phyloP scores from a whole-genome alignment of 2,113 vertebrate species.

The Geococcyx californianus region DNA sequence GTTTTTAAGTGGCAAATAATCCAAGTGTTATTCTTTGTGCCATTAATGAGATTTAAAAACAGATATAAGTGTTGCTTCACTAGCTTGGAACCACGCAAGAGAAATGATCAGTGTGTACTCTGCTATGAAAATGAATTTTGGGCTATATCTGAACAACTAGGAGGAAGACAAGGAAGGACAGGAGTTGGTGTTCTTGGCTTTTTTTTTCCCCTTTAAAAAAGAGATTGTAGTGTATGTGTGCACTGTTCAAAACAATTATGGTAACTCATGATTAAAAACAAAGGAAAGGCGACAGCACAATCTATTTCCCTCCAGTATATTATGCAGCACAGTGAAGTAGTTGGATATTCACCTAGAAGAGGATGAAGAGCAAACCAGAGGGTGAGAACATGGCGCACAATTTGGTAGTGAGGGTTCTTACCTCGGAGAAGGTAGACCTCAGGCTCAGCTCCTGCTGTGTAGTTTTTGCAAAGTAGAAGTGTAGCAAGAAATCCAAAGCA shows the following conservation, averaged over 20 bases:
- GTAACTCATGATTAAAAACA: neutral
- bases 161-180: neutral
- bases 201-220: neutral
- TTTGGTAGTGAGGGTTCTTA: neutral
- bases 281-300: neutral
- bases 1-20: neutral
- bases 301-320: neutral
- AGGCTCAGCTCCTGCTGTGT: neutral
- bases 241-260: neutral
- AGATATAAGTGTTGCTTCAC: neutral
- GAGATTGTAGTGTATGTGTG: accelerated
- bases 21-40: neutral
- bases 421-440: neutral
- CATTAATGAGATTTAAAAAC: neutral
- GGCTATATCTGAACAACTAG: neutral
- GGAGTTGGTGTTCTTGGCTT: neutral
- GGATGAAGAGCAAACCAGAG: neutral
- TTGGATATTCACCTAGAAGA: neutral
- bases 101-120: neutral
- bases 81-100: neutral
- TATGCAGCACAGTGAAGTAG: neutral
- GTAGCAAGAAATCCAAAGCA: neutral
- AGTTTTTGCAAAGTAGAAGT: neutral
- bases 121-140: neutral
- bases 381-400: neutral